phyloP scores from a whole-genome alignment of 37 sponge, comb jelly and placozoan species.

The Oscarella lobularis region DNA sequence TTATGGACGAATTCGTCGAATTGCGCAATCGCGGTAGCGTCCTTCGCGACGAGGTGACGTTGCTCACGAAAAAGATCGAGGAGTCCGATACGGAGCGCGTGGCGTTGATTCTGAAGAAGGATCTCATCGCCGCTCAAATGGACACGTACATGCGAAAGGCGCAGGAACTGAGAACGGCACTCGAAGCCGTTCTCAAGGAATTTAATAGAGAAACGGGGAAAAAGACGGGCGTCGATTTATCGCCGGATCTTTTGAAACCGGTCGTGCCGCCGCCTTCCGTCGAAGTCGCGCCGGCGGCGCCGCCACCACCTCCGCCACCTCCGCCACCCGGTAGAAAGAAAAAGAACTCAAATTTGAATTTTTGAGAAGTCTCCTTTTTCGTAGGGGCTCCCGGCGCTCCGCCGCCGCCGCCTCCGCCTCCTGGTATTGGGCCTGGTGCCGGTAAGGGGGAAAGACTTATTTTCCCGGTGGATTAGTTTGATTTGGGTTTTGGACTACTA shows the following conservation, averaged over 20 bases:
- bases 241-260: background rate
- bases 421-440: background rate
- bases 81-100: background rate
- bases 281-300: background rate
- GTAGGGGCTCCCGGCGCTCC: conserved; percentile 20
- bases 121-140: background rate
- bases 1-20: conserved; percentile 50
- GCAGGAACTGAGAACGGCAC: background rate
- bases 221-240: background rate
- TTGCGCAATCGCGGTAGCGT: conserved; percentile 23
- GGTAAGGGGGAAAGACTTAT: no score
- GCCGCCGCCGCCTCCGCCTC: conserved; percentile 46
- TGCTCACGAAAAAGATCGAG: background rate
- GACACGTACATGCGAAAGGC: background rate
- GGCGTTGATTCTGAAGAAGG: background rate
- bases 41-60: conserved; percentile 42
- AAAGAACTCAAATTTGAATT: background rate
- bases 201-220: background rate
- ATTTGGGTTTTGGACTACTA: no score
- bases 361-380: background rate
- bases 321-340: conserved; percentile 33
- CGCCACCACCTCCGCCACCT: conserved; percentile 33
- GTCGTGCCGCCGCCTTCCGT: background rate
- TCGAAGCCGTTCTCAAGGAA: background rate
- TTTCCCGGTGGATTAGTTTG: no score